phyloP scores from a whole-genome alignment of 35 echinoderm and acorn worm species.

The Holothuria glaberrima region DNA sequence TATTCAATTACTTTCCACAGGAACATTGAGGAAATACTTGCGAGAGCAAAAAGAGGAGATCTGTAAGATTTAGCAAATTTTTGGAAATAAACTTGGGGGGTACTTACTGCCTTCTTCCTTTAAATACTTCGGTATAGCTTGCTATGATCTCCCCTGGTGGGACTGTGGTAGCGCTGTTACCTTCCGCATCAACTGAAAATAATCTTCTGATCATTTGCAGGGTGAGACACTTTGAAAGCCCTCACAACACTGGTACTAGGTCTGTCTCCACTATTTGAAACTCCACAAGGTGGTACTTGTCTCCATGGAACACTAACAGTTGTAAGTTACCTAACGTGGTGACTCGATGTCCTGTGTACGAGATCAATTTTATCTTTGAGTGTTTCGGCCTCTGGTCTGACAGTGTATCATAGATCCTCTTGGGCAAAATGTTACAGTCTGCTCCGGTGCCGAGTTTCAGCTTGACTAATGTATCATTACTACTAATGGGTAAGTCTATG shows the following conservation, averaged over 20 bases:
- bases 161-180: not conserved
- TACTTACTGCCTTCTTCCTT: too few species aligned
- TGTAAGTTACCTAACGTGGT: not conserved
- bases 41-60: too few species aligned
- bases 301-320: not conserved
- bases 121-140: slow-evolving; percentile 26
- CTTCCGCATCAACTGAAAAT: not conserved
- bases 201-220: not conserved
- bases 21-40: too few species aligned
- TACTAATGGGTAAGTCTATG: not conserved
- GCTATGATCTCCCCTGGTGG: not conserved
- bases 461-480: not conserved
- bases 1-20: too few species aligned
- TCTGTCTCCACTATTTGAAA: slow-evolving; percentile 12
- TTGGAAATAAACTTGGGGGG: too few species aligned
- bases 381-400: not conserved
- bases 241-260: not conserved
- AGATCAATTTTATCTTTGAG: not conserved
- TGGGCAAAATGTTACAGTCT: slow-evolving; percentile 19
- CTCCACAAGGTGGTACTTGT: not conserved
- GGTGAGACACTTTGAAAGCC: not conserved
- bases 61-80: too few species aligned
- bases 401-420: not conserved
- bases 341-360: not conserved
- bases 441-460: slow-evolving; percentile 5